Percentiles rank a stretch among this genome's conserved stretches.
Evolutionary conservation across 2,888 invertebrate genomes (phyloP).

Genomic region (Drosophila fulvimacula): DNA sequence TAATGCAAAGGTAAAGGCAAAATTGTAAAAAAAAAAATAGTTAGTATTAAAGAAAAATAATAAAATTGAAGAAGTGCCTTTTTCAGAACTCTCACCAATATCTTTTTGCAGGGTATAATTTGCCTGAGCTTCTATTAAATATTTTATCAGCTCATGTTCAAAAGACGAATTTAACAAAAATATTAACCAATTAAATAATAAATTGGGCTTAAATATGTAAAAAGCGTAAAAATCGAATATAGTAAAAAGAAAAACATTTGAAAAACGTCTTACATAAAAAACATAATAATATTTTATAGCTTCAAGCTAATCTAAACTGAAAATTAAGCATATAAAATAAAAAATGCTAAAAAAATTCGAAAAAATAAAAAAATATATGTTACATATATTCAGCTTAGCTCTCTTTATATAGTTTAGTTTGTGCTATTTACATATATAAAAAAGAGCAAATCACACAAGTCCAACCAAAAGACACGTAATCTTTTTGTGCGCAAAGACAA

Average conservation of each 20-base stretch:
- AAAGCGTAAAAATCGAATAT: neutral
- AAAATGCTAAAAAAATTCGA: too few species aligned
- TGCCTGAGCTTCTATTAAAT: neutral
- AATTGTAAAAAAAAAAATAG: too few species aligned
- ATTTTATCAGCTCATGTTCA: neutral
- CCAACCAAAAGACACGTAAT: neutral
- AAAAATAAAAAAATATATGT: neutral
- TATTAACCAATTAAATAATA: neutral
- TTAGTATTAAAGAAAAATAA: too few species aligned
- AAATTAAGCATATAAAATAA: too few species aligned
- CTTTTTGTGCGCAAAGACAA: conserved; percentile 26
- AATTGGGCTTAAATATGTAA: neutral
- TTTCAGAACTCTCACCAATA: neutral
- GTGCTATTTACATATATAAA: neutral
- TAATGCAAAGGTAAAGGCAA: too few species aligned
- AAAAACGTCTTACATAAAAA: neutral
- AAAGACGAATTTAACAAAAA: neutral
- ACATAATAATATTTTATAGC: too few species aligned
- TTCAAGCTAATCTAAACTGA: too few species aligned
- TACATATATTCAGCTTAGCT: neutral
- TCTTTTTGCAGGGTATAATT: neutral
- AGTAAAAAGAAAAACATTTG: neutral
- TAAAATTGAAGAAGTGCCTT: too few species aligned
- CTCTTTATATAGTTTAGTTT: neutral
- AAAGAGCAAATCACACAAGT: neutral